phyloP scores from a whole-genome alignment of 2,888 invertebrate genomes.

The Myopa testacea region DNA sequence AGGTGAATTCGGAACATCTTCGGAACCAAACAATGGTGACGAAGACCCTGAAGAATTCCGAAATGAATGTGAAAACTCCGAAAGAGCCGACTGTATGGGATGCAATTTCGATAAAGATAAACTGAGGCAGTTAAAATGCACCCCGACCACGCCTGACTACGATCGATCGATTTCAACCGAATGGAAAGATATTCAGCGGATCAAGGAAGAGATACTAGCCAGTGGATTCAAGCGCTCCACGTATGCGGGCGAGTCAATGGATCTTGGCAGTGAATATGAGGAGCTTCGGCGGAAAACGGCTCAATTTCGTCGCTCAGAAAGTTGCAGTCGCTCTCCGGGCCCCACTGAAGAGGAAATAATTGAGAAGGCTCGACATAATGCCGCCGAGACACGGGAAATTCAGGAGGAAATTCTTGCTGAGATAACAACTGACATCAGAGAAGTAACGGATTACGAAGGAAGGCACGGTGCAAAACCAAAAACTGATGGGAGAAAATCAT shows the following conservation, averaged over 20 bases:
- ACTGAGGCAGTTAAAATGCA: constrained; percentile 43
- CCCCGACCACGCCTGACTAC: constrained; percentile 55
- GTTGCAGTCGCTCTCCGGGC: constrained; percentile 54
- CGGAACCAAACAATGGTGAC: constrained; percentile 21
- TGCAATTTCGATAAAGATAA: constrained; percentile 23
- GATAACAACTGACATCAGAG: constrained; percentile 50
- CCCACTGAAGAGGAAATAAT: constrained; percentile 43
- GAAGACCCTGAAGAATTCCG: background rate
- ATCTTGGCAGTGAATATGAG: constrained; percentile 58
- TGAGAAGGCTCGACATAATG: constrained; percentile 47
- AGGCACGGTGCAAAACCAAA: constrained; percentile 59
- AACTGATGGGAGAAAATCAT: constrained; percentile 41
- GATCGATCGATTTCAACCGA: constrained; percentile 61
- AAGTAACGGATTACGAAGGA: constrained; percentile 11
- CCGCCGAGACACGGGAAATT: constrained; percentile 55
- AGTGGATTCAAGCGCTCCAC: constrained; percentile 64
- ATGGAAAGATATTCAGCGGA: constrained; percentile 56
- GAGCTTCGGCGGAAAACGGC: constrained; percentile 55
- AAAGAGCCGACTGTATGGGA: constrained; percentile 38
- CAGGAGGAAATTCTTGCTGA: constrained; percentile 63
- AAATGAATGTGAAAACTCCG: constrained; percentile 26
- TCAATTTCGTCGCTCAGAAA: constrained; percentile 59
- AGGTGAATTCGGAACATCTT: constrained; percentile 49
- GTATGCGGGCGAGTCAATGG: constrained; percentile 65
- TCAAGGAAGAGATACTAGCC: constrained; percentile 57